Percentiles rank a stretch among this genome's conserved stretches.
Conservation (phyloP, 2,888 invertebrate species). For the Hypomecis atomaria region DNA sequence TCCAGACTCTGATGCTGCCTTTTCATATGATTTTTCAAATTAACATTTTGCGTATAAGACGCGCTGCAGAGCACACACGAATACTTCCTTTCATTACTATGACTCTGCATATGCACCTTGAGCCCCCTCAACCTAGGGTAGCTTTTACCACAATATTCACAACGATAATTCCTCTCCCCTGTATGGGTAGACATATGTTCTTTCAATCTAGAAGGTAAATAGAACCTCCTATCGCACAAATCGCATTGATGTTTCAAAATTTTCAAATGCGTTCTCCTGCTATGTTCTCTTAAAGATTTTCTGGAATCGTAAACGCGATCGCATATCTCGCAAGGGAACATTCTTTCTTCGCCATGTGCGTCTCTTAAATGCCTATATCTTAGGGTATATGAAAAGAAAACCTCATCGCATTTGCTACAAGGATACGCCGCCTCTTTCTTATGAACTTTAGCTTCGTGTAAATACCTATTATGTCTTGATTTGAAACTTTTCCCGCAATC, state of each 20-base stretch:
- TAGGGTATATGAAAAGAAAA: conserved; percentile 68
- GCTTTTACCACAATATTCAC: conserved; percentile 84
- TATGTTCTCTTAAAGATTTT: conserved; percentile 73
- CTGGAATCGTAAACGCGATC: conserved; percentile 73
- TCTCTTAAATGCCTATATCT: conserved; percentile 72
- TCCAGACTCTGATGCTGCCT: conserved; percentile 75
- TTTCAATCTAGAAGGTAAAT: conserved; percentile 71
- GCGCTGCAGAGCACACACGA: conserved; percentile 81
- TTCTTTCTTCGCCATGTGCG: conserved; percentile 70
- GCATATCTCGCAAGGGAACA: conserved; percentile 71
- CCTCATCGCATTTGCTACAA: conserved; percentile 73
- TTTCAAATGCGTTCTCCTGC: conserved; percentile 68
- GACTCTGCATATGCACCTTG: conserved; percentile 84
- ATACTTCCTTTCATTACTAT: conserved; percentile 80
- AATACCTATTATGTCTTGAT: conserved; percentile 68
- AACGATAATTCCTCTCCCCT: conserved; percentile 79
- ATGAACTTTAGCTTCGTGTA: conserved; percentile 72
- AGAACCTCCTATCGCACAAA: conserved; percentile 74
- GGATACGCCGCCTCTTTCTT: conserved; percentile 74
- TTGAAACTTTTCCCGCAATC: conserved; percentile 76
- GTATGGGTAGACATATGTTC: conserved; percentile 83
- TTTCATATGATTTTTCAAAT: conserved; percentile 84
- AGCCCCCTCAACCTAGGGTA: conserved; percentile 84
- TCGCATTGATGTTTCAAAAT: conserved; percentile 73
- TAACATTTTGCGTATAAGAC: conserved; percentile 83